Base-by-base conservation (phyloP, 2,797 vertebrate genomes). In the Oreochromis grahami region DNA sequence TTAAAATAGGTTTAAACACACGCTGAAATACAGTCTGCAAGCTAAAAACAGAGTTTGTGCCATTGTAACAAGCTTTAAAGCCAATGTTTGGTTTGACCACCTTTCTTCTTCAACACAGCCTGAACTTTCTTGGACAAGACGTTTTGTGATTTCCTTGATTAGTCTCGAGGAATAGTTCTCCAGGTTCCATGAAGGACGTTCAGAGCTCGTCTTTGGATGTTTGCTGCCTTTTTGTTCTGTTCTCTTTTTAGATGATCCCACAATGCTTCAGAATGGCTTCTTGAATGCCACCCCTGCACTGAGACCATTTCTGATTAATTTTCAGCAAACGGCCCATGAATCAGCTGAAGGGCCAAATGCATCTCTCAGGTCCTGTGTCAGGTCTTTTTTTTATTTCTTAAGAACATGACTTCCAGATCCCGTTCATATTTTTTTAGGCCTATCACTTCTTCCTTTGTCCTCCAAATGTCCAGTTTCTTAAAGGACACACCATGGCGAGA, bases 371-470 rank as follows among this genome's bases (percentile, higher is more conserved):
- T 63, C 17, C 32, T 63, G 32, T 36, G 10, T 63, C 17, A 5
- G 32, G 10, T 63, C 58, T 36, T 36, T 63, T 38, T 51, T 36
- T 13, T 7, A 12, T 60, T 60, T 36, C 58, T n/a, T 36, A 36
- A 63, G 58, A 63, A 36, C 58, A 63, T 36, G 0, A 63, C 58
- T 63, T 63, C 32, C 58, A 36, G 58, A 63, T 63, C 58, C 32
- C 5, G 3, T 60, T 63, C 58, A 36, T 63, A 10, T 36, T 12
- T 26, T 56, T 56, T 56, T 17, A 56, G 26, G 26, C 26, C 14
- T 0, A 7, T n/a, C 58, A n/a, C 17, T 36, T 0, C 58, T 60
- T n/a, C 9, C 58, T 60, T 36, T 60, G 6, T 60, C 32, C 17
- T n/a, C 58, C 32, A 63, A 7, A 12, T 36, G 58, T 5, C 32